Conservation (phyloP, 2,888 invertebrate species). For the Argynnis bischoffii region DNA sequence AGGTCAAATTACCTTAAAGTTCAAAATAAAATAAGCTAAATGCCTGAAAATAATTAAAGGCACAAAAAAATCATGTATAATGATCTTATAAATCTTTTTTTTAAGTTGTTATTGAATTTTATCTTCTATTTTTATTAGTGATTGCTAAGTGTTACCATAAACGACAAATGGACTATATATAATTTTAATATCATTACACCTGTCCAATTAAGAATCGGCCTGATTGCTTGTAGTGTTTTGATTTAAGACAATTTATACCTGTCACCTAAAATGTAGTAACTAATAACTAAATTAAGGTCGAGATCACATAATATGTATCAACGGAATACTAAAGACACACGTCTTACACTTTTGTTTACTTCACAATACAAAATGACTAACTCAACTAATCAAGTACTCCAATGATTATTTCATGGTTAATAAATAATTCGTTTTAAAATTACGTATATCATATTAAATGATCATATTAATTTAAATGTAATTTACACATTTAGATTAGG, state of each 20-base stretch:
- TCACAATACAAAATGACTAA: not conserved
- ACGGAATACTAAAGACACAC: not conserved
- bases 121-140: constrained; percentile 13
- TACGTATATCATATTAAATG: constrained; percentile 13
- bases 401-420: constrained; percentile 2
- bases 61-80: no score
- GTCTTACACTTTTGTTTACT: not conserved
- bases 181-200: constrained; percentile 55
- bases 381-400: not conserved
- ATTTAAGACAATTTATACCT: constrained; percentile 17
- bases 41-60: no score
- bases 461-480: constrained; percentile 23
- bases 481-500: constrained; percentile 20
- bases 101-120: not conserved
- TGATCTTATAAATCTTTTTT: not conserved
- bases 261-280: constrained; percentile 11
- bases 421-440: constrained; percentile 8
- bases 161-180: not conserved
- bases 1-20: no score
- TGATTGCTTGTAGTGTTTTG: constrained; percentile 52
- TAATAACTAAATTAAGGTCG: constrained; percentile 5
- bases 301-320: not conserved
- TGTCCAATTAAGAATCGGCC: constrained; percentile 66
- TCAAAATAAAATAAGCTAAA: no score
- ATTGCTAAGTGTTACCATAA: constrained; percentile 17